Base-by-base conservation (phyloP, 2,797 vertebrate genomes). In the Heterohyrax brucei region DNA sequence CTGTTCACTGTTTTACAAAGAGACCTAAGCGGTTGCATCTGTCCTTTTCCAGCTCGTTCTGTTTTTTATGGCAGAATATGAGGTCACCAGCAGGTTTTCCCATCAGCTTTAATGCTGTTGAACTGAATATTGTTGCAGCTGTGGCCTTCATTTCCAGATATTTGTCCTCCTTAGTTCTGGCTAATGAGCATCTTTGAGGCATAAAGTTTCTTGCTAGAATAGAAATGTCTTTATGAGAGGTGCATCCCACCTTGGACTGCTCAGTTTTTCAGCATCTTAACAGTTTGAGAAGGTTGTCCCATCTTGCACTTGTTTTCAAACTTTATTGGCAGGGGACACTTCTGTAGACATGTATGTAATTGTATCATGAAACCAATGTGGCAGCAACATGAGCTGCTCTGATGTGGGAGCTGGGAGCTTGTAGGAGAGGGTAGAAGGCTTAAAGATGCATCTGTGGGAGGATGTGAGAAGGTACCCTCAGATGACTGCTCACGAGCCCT, bases 61-160 rank as follows among this genome's bases (percentile, higher is more conserved):
- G 84, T 39, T 88, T 94, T 87, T 94, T 73, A 18, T 48, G 64
- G 66, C 72, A 73, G 66, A 82, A n/a, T 56, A 22, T 66, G 87
- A 84, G 89, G 76, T 91, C 53, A 81, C 50, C 59, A 12, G 61
- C 89, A 95, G 81, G 59, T 85, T 93, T 90, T 82, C 77, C 80
- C 90, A 89, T 90, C 59, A 56, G 93, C 46, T 93, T 77, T 92
- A 87, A 70, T 89, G 72, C 53, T 92, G 48, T 80, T 0, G 10
- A 93, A 50, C 64, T 70, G 91, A 84, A 83, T 66, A 39, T 24
- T 83, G 94, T 89, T 81, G 53, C 87, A 95, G 66, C 91, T 85
- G 73, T 78, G 93, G 44, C 80, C 33, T 95, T 33, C 2, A 4
- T 89, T 83, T 84, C 68, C 66, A 46, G 95, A 21, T 70, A 8